Base-by-base conservation (phyloP, 2,888 invertebrate genomes). In the Yponomeuta sedellus region DNA sequence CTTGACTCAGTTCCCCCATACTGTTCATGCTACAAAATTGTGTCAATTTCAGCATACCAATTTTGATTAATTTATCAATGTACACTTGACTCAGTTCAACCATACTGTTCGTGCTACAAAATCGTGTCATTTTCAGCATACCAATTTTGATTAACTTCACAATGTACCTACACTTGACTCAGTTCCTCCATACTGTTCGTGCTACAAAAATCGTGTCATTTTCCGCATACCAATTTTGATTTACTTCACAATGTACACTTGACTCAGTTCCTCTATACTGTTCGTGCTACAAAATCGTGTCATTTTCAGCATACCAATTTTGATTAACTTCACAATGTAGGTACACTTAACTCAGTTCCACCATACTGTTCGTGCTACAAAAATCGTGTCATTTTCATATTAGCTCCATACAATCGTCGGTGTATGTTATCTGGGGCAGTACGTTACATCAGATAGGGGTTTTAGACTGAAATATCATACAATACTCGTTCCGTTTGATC, bases 311-410 rank as follows among this genome's bases (percentile, higher is more conserved):
- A 52, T 16, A 52, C 12, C 44, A 12, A 8, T 16, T 52, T 52
- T 52, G 44, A 52, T 52, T 52, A 52, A 12, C 44, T 16, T n/a
- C n/a, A n/a, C n/a, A n/a, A 52, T 16, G 1, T 12, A 44, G 25
- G 44, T 52, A 52, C 44, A 52, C 44, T 12, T 52, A 16, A 52
- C 44, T 52, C 16, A 52, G 16, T 52, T 52, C 44, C 44, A 16
- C 12, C 12, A 16, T 52, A 4, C 12, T 5, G 5, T 52, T 52
- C 44, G 44, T 52, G 44, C 12, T 52, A 52, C 44, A 52, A n/a
- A 52, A 52, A 52, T 52, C 44, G 44, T 52, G 44, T 52, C 44
- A 52, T 52, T 52, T 52, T 52, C 44, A 52, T 52, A 52, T 52
- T 52, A 52, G 44, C 6, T 52, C 44, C 44, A 16, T 52, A 52